Evolutionary conservation across 2,113 vertebrate species (phyloP), one percentile per base, ranked within the genome.

Genomic region (Neodon shergylaensis): DNA sequence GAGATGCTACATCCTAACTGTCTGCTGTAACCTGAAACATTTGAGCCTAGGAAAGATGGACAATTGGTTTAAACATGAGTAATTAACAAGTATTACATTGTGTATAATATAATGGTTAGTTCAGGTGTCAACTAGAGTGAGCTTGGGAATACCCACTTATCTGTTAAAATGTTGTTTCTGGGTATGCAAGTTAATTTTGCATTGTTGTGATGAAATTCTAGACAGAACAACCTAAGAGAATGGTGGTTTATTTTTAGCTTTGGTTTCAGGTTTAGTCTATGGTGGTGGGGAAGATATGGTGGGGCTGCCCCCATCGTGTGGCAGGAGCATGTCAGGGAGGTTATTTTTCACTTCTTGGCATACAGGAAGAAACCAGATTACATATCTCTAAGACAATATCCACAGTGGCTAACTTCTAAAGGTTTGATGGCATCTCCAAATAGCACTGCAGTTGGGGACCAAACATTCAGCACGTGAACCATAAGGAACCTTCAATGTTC

Each of bases 1-100:
- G 21, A 4, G 47, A 44, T 33, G 49, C 44, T 52, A 4, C 0
- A 31, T 2, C 0, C 33, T 39, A 47, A 31, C 2, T 31, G 0
- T 31, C 36, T 13, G 9, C 61, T 58, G 28, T 13, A 63, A 12
- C 44, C 49, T 72, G 65, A 65, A 7, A 7, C 65, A 89, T 19
- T 28, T 17, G 70, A 87, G 6, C 5, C 17, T 47, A 16, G 28
- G 12, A 24, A 74, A 79, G 77, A 79, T 5, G 54, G 47, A 7
- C 26, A 66, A 31, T 16, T 21, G 61, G 65, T 81, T 49, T 33
- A 90, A 49, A 86, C 17, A 13, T 79, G 44, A 39, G 47, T 63
- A 83, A 66, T 47, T 9, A 52, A 76, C 33, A 19, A 63, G 42
- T 33, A 68, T 68, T 16, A 33, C 66, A 68, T 31, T 68, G 31